Percentiles rank a stretch among this genome's conserved stretches.
phyloP scores from a whole-genome alignment of 1,140 invertebrate genomes.

The Drosophila biarmipes region DNA sequence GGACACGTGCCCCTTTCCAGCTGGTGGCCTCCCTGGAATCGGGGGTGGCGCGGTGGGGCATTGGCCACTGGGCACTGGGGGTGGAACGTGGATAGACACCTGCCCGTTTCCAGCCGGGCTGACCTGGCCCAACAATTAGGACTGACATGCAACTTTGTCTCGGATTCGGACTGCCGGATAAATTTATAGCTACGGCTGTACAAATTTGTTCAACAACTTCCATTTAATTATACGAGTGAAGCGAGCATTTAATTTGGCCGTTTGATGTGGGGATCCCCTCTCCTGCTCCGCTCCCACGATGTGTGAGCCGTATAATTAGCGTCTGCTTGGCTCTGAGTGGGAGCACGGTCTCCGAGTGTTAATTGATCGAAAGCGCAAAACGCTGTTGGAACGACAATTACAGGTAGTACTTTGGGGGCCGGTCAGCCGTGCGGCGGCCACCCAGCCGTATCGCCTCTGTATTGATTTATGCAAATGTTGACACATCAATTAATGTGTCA shows the following conservation, averaged over 20 bases:
- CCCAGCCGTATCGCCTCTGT: slow-evolving; percentile 13
- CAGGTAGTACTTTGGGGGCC: not conserved
- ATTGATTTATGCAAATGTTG: slow-evolving; percentile 72
- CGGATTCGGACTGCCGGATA: slow-evolving; percentile 51
- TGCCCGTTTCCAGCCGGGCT: slow-evolving; percentile 16
- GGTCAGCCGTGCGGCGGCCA: slow-evolving; percentile 8
- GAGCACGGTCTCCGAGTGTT: slow-evolving; percentile 47
- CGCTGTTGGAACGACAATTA: slow-evolving; percentile 25
- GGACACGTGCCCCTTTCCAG: slow-evolving; percentile 37
- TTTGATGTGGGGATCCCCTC: not conserved
- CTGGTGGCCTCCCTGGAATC: not conserved
- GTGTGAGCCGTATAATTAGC: slow-evolving; percentile 61
- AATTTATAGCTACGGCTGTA: slow-evolving; percentile 69
- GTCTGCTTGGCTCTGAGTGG: slow-evolving; percentile 41
- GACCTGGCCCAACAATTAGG: slow-evolving; percentile 62
- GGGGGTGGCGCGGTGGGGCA: too few species aligned
- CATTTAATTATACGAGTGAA: slow-evolving; percentile 74
- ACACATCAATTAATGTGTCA: slow-evolving; percentile 68
- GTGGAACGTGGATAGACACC: slow-evolving; percentile 38
- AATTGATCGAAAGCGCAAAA: slow-evolving; percentile 49
- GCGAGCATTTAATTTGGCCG: slow-evolving; percentile 50
- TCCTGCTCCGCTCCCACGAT: not conserved
- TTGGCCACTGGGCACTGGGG: slow-evolving; percentile 7
- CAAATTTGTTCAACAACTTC: slow-evolving; percentile 76
- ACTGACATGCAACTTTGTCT: slow-evolving; percentile 69